These are phyloP conservation scores for Leucophenga montana DNA, from an alignment of 2,888 invertebrate genomes.

Conservation along the genomic window DNA sequence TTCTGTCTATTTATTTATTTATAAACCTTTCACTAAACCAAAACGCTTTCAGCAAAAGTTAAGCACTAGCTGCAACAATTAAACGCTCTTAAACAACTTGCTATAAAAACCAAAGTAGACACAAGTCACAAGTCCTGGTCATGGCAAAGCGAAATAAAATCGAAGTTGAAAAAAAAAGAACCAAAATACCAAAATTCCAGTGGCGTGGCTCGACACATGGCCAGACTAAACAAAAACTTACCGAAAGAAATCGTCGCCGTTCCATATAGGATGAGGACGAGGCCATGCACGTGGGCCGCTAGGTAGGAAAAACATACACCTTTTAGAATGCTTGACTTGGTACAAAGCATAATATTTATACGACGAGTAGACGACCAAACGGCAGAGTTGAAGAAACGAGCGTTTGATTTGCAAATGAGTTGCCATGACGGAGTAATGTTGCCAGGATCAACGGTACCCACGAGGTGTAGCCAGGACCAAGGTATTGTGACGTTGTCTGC, in stretches of 20 bases:
- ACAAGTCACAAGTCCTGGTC: no score
- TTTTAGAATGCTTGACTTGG: neutral
- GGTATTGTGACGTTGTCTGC: neutral
- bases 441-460: neutral
- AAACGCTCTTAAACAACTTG: constrained; percentile 44
- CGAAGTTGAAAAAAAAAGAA: no score
- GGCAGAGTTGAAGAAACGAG: neutral
- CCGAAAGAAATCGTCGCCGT: neutral
- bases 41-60: constrained; percentile 4
- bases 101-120: constrained; percentile 33
- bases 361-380: no score
- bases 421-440: neutral
- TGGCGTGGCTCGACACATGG: neutral
- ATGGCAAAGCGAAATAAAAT: no score
- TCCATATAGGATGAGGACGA: neutral
- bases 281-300: neutral
- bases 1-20: constrained; percentile 6
- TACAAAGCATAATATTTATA: constrained; percentile 9
- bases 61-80: constrained; percentile 24
- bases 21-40: neutral
- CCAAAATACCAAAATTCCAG: neutral
- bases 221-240: constrained; percentile 12
- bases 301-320: constrained; percentile 7
- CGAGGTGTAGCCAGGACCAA: neutral
- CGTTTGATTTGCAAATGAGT: constrained; percentile 17